A percentile compares a stretch with the other conserved stretches of the same genome.
phyloP scores from a whole-genome alignment of 2,888 invertebrate species.

The Acleris literana region DNA sequence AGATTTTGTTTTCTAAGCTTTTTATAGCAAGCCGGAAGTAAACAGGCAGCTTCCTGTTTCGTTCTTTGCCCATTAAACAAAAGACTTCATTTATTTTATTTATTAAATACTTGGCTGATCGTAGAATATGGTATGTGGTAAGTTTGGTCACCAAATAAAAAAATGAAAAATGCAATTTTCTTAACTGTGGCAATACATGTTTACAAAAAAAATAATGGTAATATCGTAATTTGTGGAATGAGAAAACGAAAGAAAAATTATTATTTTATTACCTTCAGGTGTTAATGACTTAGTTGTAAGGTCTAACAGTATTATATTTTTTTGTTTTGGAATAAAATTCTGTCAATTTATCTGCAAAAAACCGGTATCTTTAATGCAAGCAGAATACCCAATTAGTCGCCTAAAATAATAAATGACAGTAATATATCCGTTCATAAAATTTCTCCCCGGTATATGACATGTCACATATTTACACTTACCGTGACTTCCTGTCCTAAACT shows the following conservation, averaged over 20 bases:
- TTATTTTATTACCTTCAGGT: too few relatives aligned
- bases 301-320: not conserved
- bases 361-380: not conserved
- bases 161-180: too few relatives aligned
- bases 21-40: constrained; percentile 61
- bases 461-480: constrained; percentile 75
- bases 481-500: constrained; percentile 70
- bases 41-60: constrained; percentile 62
- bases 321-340: not conserved
- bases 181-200: too few relatives aligned
- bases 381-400: constrained; percentile 19
- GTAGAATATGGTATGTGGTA: too few relatives aligned
- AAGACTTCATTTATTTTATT: constrained; percentile 42
- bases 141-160: too few relatives aligned
- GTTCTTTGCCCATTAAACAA: constrained; percentile 58
- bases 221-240: too few relatives aligned
- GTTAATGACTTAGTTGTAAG: too few relatives aligned
- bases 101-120: not conserved
- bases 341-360: not conserved
- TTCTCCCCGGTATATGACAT: constrained; percentile 58
- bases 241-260: too few relatives aligned
- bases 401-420: constrained; percentile 34
- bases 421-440: constrained; percentile 68
- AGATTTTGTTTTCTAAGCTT: constrained; percentile 53
- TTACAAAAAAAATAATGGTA: too few relatives aligned